Evolutionary conservation across 2,888 invertebrate genomes (phyloP), one percentile per base, ranked within the genome.

Genomic region (Craniophora ligustri): DNA sequence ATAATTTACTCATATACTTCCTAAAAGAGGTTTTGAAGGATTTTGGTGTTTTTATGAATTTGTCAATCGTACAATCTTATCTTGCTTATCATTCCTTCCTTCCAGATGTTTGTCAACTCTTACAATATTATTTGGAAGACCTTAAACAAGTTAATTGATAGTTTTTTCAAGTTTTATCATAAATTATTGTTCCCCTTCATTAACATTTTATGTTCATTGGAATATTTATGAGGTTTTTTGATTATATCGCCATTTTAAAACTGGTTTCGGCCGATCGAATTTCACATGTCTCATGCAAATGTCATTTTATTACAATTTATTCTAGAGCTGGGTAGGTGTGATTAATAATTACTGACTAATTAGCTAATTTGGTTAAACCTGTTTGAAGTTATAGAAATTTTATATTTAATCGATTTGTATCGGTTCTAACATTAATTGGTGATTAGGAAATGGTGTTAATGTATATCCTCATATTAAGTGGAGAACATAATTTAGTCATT

Each of bases 131-230:
- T 73, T 62, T 69, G 74, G 60, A 65, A 75, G 72, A 66, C 58
- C 72, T 62, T 67, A 75, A 61, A 83, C 85, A 85, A 84, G 84
- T 83, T 79, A 70, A 75, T 71, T 57, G 74, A 72, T 68, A 21
- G 56, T 66, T 79, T 66, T 79, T 77, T 76, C 76, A 75, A 72
- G 56, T 65, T 55, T 67, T 46, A 48, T 58, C 48, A 69, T 79
- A 76, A 78, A 77, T 78, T 76, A 73, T 51, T n/a, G n/a, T n/a
- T 61, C 36, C 44, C 55, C 48, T 60, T 69, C 62, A 48, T 71
- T 54, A 57, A 66, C 10, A 70, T 45, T 65, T 46, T 44, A 15
- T 31, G 58, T 35, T 5, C 63, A 26, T 31, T 23, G 18, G 38
- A 41, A 58, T 49, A 61, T 49, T 60, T 31, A 71, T 53, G 36